Percentiles rank a stretch among this genome's conserved stretches.
Conservation (phyloP, 2,888 invertebrate genomes). For the Aricia artaxerxes region DNA sequence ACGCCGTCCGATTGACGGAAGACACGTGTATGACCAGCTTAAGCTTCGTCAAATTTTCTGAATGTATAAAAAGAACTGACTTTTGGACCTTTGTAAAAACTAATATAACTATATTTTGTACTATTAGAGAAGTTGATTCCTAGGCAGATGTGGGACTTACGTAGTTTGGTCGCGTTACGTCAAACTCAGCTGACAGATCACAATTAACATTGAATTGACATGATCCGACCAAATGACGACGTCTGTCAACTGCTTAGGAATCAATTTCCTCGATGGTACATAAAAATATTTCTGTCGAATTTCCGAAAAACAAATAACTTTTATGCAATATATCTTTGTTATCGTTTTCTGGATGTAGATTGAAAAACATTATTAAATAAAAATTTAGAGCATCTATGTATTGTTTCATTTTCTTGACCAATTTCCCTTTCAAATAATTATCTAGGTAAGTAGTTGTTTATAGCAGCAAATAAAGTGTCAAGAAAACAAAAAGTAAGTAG, state of each 20-base stretch:
- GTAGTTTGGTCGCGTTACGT: too few species aligned
- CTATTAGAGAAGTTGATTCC: too few species aligned
- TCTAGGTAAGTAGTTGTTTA: neutral
- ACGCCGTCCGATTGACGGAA: neutral
- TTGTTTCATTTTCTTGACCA: neutral
- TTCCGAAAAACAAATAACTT: neutral
- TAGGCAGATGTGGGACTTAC: too few species aligned
- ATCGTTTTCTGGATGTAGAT: slow-evolving; percentile 9
- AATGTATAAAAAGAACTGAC: slow-evolving; percentile 17
- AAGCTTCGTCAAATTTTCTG: neutral
- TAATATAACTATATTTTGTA: neutral
- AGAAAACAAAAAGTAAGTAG: too few species aligned
- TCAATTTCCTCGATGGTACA: neutral
- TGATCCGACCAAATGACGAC: too few species aligned
- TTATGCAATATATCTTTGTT: slow-evolving; percentile 2
- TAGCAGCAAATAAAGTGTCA: too few species aligned
- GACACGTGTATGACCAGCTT: neutral
- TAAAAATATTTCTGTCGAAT: neutral
- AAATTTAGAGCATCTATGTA: neutral
- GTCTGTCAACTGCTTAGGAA: too few species aligned
- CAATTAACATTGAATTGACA: too few species aligned
- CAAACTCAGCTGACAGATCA: too few species aligned
- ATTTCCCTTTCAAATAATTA: neutral
- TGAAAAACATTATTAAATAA: neutral
- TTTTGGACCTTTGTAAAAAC: slow-evolving; percentile 16